These are phyloP conservation scores for Halictus ligatus DNA, from an alignment of 2,888 invertebrate species.

Conservation along the genomic window DNA sequence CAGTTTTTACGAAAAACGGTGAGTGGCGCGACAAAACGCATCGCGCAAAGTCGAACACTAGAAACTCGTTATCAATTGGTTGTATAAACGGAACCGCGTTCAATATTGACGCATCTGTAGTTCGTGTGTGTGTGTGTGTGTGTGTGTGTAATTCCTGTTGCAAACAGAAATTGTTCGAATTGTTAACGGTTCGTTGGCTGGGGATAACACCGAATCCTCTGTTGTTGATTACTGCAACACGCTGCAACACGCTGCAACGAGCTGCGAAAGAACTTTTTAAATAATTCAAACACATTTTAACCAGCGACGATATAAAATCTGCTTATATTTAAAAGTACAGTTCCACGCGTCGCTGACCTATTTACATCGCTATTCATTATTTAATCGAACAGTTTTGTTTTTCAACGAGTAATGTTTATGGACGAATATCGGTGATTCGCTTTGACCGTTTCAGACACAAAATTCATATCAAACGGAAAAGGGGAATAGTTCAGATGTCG, in stretches of 20 bases:
- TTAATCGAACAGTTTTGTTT: not conserved
- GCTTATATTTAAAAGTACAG: not conserved
- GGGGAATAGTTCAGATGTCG: not conserved
- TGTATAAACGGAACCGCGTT: slow-evolving; percentile 37
- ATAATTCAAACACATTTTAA: not conserved
- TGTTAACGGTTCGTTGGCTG: slow-evolving; percentile 29
- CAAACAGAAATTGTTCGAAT: slow-evolving; percentile 42
- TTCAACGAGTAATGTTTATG: slow-evolving; percentile 58
- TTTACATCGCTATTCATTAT: no score
- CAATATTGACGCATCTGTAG: slow-evolving; percentile 48
- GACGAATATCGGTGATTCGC: slow-evolving; percentile 53
- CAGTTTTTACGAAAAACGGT: not conserved
- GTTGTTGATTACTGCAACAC: not conserved
- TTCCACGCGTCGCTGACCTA: no score
- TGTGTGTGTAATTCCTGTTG: slow-evolving; percentile 12
- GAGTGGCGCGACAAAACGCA: not conserved
- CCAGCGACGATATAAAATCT: not conserved
- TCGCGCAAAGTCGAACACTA: slow-evolving; percentile 18
- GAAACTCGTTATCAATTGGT: slow-evolving; percentile 47
- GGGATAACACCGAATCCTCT: not conserved
- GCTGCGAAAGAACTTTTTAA: not conserved
- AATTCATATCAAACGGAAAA: slow-evolving; percentile 30
- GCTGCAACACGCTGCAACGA: not conserved
- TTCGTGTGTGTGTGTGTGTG: slow-evolving; percentile 21
- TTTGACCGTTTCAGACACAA: slow-evolving; percentile 36